phyloP scores from a whole-genome alignment of 2,888 invertebrate species.

The Hipparchia semele region DNA sequence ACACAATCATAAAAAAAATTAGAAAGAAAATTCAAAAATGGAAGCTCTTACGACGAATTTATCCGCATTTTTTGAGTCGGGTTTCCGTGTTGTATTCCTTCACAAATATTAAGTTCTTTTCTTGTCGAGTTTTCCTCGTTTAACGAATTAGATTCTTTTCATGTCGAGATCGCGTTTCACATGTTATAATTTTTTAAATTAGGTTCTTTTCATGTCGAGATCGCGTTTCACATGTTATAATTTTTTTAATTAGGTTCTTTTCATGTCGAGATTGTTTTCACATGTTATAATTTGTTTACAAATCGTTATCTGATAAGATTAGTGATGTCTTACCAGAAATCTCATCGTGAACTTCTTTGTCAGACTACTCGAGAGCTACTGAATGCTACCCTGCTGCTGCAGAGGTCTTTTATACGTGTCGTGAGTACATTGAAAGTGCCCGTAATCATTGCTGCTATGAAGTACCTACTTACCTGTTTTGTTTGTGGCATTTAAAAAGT shows the following conservation, averaged over 20 bases:
- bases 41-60: too few relatives aligned
- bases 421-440: conserved; percentile 65
- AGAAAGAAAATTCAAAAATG: too few relatives aligned
- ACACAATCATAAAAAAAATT: too few relatives aligned
- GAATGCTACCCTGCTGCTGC: conserved; percentile 60
- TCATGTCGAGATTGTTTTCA: conserved; percentile 8
- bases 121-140: neutral
- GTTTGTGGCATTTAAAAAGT: conserved; percentile 40
- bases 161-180: neutral
- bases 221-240: neutral
- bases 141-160: neutral
- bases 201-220: neutral
- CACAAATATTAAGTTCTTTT: neutral
- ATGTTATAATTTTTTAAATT: neutral
- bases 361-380: conserved; percentile 80
- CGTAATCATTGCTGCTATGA: conserved; percentile 48
- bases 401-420: conserved; percentile 68
- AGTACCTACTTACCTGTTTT: conserved; percentile 39
- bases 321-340: conserved; percentile 69
- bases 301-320: conserved; percentile 43
- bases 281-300: conserved; percentile 9
- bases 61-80: too few relatives aligned
- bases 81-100: too few relatives aligned
- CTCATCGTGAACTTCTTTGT: conserved; percentile 80
- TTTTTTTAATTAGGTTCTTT: conserved; percentile 8